Evolutionary conservation across 2,888 invertebrate species (phyloP).

Genomic region (Endotricha flammealis): DNA sequence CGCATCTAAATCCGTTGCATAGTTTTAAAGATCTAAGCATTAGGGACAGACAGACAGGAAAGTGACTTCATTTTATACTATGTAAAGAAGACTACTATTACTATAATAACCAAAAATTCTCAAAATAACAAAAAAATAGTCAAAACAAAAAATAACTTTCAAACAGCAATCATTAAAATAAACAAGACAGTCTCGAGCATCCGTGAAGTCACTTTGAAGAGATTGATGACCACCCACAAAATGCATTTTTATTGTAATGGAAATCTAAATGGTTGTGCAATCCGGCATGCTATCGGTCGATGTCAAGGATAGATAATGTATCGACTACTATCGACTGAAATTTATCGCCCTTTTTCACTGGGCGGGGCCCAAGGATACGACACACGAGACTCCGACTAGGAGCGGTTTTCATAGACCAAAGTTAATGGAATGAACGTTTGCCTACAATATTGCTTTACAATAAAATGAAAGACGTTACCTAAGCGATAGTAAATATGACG

Average conservation of each 20-base stretch:
- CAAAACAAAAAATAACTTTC: too few species aligned
- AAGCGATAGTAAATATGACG: conserved; percentile 24
- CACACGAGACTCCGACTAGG: conserved; percentile 50
- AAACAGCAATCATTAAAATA: too few species aligned
- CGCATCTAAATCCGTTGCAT: too few species aligned
- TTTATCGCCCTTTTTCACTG: conserved; percentile 54
- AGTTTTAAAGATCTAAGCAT: too few species aligned
- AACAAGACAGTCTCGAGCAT: conserved; percentile 4
- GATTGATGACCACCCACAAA: conserved; percentile 58
- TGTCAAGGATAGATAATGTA: conserved; percentile 65
- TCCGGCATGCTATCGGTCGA: conserved; percentile 57
- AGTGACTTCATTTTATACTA: too few species aligned
- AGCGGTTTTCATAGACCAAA: conserved; percentile 52
- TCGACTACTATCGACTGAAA: conserved; percentile 65
- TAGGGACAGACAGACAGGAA: too few species aligned
- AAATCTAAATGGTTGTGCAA: conserved; percentile 70
- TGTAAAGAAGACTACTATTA: too few species aligned
- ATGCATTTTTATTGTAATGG: conserved; percentile 66
- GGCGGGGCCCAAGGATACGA: conserved; percentile 58
- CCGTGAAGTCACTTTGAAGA: conserved; percentile 12
- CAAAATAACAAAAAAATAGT: too few species aligned
- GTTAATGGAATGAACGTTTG: conserved; percentile 55
- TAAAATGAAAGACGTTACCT: conserved; percentile 14
- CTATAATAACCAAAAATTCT: too few species aligned
- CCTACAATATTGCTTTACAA: conserved; percentile 33